Conservation (phyloP, 2,113 vertebrate genomes). For the Ivindomyrus marchei region DNA sequence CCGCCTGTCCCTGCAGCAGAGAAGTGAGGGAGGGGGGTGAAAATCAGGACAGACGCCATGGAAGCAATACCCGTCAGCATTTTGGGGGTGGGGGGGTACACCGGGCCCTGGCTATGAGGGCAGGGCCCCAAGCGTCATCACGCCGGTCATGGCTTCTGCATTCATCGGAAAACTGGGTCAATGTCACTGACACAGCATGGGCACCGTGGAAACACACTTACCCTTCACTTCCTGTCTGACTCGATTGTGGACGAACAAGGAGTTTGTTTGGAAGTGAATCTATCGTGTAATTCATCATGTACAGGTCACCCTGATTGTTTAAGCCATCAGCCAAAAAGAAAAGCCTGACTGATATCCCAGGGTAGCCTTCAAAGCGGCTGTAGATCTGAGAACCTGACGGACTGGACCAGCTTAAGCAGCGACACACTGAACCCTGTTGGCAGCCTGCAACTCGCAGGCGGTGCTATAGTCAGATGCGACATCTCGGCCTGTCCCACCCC, state of each 20-base stretch:
- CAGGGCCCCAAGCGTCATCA: neutral
- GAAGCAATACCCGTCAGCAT: neutral
- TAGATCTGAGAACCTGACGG: neutral
- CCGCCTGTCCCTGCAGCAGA: constrained; percentile 68
- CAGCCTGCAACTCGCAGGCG: neutral
- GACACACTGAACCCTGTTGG: neutral
- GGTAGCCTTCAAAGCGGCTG: neutral
- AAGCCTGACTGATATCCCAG: neutral
- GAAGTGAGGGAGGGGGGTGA: constrained; percentile 52
- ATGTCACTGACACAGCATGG: neutral
- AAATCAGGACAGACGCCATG: neutral
- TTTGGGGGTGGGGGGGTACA: neutral
- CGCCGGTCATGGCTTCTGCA: neutral
- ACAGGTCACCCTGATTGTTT: neutral
- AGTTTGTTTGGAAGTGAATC: neutral
- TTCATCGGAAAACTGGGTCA: neutral
- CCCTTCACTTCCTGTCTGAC: neutral
- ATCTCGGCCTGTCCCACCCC: neutral
- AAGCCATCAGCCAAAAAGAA: neutral
- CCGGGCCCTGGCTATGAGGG: neutral
- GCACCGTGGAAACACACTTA: neutral
- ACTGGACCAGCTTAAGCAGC: neutral
- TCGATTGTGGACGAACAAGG: neutral
- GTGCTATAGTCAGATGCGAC: neutral
- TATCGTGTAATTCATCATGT: neutral